Conservation (phyloP, 2,888 invertebrate genomes). For the Calephelis perditalis region DNA sequence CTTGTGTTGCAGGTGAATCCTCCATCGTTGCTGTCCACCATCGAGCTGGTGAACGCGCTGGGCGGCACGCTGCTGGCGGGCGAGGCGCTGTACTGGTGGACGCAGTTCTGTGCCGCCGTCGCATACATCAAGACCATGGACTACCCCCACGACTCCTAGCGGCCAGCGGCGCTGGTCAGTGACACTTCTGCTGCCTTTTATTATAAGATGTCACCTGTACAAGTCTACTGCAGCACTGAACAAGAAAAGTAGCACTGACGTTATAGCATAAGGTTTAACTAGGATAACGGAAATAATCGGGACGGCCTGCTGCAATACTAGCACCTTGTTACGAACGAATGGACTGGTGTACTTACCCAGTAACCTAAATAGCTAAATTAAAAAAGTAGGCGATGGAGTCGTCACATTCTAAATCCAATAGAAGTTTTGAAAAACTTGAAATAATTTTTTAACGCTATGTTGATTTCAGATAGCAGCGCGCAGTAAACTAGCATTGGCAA, state of each 20-base stretch:
- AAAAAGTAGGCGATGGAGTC: too few relatives aligned
- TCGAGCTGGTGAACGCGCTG: constrained; percentile 97
- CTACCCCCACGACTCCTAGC: constrained; percentile 76
- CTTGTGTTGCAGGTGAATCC: constrained; percentile 88
- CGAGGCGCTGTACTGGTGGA: constrained; percentile 99
- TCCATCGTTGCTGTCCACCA: constrained; percentile 93
- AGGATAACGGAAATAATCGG: too few relatives aligned
- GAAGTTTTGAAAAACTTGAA: too few relatives aligned
- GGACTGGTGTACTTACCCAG: too few relatives aligned
- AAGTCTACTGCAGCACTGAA: too few relatives aligned
- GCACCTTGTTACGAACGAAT: too few relatives aligned
- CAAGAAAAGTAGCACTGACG: too few relatives aligned
- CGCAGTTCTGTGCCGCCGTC: constrained; percentile 96
- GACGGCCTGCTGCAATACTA: too few relatives aligned
- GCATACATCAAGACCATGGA: constrained; percentile 99
- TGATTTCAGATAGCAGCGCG: background rate
- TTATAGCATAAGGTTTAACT: too few relatives aligned
- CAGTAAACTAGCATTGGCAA: background rate
- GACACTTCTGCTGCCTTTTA: constrained; percentile 7
- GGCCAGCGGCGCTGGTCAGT: constrained; percentile 37
- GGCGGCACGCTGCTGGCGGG: constrained; percentile 90
- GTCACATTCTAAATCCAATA: too few relatives aligned
- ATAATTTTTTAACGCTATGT: background rate
- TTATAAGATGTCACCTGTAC: background rate
- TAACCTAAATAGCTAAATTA: too few relatives aligned